Evolutionary conservation across 2,797 vertebrate genomes (phyloP), one percentile per base, ranked within the genome.

Genomic region (Hippocampus kuda): DNA sequence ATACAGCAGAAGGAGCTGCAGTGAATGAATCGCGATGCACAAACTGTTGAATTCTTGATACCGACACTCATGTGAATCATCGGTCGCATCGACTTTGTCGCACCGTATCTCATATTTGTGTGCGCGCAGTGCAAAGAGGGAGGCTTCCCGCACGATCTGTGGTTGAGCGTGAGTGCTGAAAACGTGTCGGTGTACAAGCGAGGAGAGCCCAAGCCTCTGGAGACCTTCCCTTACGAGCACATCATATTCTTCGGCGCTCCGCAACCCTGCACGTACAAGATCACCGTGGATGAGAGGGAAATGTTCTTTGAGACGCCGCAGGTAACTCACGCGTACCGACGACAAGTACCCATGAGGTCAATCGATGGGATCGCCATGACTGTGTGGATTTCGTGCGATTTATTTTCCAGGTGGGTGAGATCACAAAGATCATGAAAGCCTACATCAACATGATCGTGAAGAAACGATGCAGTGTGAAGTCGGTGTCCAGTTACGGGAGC

Each of bases 391-490:
- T 59, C 62, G 68, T 10, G 49, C 76, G 12, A 77, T 70, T 2
- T 56, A 53, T 7, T 76, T 54, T 67, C 1, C 81, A 97, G 95
- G 95, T 95, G 34, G 93, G 93, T 0, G 95, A 97, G 84, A 96
- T 97, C 85, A 92, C 94, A 57, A 97, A 97, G 88, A 95, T 96
- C 82, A 96, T 97, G 94, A 96, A 94, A 84, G 95, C 94, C 3
- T 96, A 97, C 86, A 96, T 97, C 81, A 96, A 95, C 88, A 96
- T 94, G 94, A 97, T 97, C 0, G 95, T 96, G 86, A 95, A 95
- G 90, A 96, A 96, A 79, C 93, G 95, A 72, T 96, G 94, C 90
- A 96, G 95, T 0, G 90, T 95, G 72, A 93, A 92, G 72, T 95
- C 94, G 0, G 90, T 91, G 69, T 91, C 93, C 78, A 94, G 92